Conservation (phyloP, 2,797 vertebrate species). For the Eulemur albifrons region DNA sequence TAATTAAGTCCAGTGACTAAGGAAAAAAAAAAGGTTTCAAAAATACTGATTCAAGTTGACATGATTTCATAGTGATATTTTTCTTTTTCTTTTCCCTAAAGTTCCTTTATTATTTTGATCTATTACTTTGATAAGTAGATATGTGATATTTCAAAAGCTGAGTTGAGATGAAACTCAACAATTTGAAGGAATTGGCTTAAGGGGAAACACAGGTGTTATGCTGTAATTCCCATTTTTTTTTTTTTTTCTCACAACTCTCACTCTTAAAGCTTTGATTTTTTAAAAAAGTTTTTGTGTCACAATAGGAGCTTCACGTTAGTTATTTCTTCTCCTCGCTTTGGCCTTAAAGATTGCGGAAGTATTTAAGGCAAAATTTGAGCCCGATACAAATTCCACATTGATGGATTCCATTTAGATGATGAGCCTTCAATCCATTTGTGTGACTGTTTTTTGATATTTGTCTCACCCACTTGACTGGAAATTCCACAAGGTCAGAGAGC, state of each 20-base stretch:
- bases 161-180: neutral
- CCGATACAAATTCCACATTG: neutral
- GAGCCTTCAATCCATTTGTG: neutral
- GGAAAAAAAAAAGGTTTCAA: neutral
- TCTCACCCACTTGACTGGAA: neutral
- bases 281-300: neutral
- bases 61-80: neutral
- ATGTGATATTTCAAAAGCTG: neutral
- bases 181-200: neutral
- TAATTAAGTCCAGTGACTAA: neutral
- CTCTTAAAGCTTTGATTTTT: neutral
- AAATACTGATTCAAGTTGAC: neutral
- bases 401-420: neutral
- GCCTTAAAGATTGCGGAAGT: neutral
- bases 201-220: neutral
- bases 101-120: neutral
- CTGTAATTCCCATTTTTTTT: neutral
- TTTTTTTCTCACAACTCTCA: neutral
- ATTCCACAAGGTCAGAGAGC: neutral
- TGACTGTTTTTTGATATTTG: neutral
- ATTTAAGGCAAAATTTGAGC: neutral
- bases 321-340: neutral
- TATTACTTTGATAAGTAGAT: neutral
- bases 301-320: neutral
- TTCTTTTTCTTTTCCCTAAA: conserved; percentile 2